Evolutionary conservation across 1,140 invertebrate species (phyloP).

Genomic region (Magallana gigas): DNA sequence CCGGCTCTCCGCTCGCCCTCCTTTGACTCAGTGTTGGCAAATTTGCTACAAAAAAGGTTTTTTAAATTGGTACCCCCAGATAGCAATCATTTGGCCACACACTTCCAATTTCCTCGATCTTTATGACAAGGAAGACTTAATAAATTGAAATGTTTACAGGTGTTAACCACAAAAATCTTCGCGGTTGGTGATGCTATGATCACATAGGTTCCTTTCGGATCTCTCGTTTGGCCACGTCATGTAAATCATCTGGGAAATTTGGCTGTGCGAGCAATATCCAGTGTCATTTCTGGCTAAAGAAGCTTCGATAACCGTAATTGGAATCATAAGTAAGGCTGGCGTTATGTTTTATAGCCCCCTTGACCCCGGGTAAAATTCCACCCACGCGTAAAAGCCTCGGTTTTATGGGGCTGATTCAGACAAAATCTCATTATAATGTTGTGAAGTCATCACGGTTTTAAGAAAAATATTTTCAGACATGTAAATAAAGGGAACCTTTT

Average conservation of each 20-base stretch:
- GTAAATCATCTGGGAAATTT: background rate
- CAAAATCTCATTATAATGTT: constrained; percentile 22
- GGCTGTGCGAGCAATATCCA: background rate
- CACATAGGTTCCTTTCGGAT: background rate
- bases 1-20: background rate
- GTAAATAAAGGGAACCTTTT: background rate
- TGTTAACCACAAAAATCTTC: constrained; percentile 29
- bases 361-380: background rate
- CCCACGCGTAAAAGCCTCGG: background rate
- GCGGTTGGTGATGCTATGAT: constrained; percentile 20
- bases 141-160: constrained; percentile 21
- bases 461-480: constrained; percentile 22
- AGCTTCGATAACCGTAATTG: background rate
- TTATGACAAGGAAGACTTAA: constrained; percentile 28
- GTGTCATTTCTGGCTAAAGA: constrained; percentile 10
- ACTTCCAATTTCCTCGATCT: constrained; percentile 26
- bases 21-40: background rate
- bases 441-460: constrained; percentile 1
- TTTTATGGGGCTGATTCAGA: constrained; percentile 6
- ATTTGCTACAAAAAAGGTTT: constrained; percentile 14
- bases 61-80: constrained; percentile 14
- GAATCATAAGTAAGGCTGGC: constrained; percentile 10
- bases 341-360: background rate
- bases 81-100: constrained; percentile 17
- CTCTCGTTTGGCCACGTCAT: background rate